Base-by-base conservation (phyloP, 64 coral and sea anemone species). In the Porites lutea region DNA sequence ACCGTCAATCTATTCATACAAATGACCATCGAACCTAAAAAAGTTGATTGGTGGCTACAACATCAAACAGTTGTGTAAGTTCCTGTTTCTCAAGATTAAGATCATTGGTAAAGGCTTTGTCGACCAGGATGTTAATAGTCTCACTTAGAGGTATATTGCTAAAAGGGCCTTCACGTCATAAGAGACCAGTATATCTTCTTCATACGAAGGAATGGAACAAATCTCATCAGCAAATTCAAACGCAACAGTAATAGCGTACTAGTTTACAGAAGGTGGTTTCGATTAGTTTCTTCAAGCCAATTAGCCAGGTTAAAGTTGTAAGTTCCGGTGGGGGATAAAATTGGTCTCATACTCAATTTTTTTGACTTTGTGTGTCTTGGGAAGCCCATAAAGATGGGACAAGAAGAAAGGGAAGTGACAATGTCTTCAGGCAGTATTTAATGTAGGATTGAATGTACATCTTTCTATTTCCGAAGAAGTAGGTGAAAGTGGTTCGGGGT, bases 81-180 rank as follows among this genome's bases (percentile, higher is more conserved):
- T 86, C 69, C 45, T 92, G 6, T 10, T 86, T 50, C 61, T 86
- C 52, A 70, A 85, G 60, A 75, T 92, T 92, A 63, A 92, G 23
- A 72, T 58, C 90, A 77, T 90, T 60, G 48, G 68, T 73, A 51
- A 83, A 92, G 68, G 89, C 79, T 92, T 86, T 77, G 54, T 86
- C 13, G 71, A 76, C 81, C 22, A 84, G 76, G 70, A 84, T 92
- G 21, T 71, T 71, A 11, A 71, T 71, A 63, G 60, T 16, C 60
- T 63, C 60, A 63, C 60, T 63, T 16, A 63, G 16, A 63, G 10
- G 60, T 63, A 63, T 16, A 63, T 63, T 63, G 10, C 1, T 37
- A 63, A 63, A 63, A 63, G 60, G 60, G 60, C 60, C 60, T 9
- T 63, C 2, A 2, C 60, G 60, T 63, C 60, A 63, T 63, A 63